Conservation (phyloP, 2,113 vertebrate species). For the Menidia beryllina region DNA sequence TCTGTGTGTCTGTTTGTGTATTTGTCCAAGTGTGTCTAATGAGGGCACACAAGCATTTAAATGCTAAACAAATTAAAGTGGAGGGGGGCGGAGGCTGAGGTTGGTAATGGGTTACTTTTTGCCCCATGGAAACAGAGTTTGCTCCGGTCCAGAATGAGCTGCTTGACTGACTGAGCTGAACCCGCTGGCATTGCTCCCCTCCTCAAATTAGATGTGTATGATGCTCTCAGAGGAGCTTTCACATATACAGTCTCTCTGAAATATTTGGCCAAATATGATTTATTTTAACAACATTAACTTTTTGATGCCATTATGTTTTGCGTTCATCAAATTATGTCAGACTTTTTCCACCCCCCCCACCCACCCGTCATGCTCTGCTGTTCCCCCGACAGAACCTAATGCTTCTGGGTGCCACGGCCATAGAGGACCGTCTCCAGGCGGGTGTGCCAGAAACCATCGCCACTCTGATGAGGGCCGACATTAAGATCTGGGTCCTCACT, state of each 20-base stretch:
- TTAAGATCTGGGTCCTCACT: conserved; percentile 97
- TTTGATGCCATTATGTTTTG: neutral
- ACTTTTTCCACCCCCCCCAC: neutral
- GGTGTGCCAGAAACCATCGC: conserved; percentile 97
- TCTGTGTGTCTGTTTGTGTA: conserved; percentile 67
- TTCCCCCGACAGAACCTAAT: conserved; percentile 85
- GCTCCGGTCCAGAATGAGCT: conserved; percentile 39
- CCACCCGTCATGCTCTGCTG: conserved; percentile 1
- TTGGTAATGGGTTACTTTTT: conserved; percentile 53
- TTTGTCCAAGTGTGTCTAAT: conserved; percentile 64
- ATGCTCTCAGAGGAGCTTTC: conserved; percentile 35
- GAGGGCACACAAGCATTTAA: conserved; percentile 70
- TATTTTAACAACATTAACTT: conserved; percentile 3
- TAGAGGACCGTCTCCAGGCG: conserved; percentile 95
- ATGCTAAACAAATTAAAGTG: conserved; percentile 74
- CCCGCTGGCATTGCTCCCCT: conserved; percentile 22
- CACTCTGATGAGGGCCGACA: conserved; percentile 92
- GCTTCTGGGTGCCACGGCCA: conserved; percentile 94
- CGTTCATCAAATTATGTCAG: neutral
- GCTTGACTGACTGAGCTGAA: conserved; percentile 16
- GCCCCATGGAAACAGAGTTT: conserved; percentile 47
- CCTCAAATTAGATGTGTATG: conserved; percentile 53
- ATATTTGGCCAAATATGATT: conserved; percentile 32
- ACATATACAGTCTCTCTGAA: conserved; percentile 16
- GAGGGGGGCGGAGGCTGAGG: neutral